phyloP scores from a whole-genome alignment of 2,888 invertebrate genomes.

The Coenonympha glycerion region DNA sequence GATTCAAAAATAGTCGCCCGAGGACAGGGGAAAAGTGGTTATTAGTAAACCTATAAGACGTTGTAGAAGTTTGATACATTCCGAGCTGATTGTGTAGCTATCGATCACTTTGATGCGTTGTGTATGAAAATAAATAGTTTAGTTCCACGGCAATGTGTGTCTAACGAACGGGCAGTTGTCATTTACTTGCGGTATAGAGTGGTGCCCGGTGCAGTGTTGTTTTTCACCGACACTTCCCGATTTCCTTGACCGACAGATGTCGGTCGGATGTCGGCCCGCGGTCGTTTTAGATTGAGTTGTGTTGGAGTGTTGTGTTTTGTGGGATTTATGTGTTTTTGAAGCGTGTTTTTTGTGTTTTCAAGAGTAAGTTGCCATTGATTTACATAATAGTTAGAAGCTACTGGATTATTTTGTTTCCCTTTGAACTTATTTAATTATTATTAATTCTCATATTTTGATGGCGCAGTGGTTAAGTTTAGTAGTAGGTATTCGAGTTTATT shows the following conservation, averaged over 20 bases:
- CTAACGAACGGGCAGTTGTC: constrained; percentile 67
- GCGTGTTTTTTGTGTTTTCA: constrained; percentile 2
- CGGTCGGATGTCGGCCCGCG: constrained; percentile 45
- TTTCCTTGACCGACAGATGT: constrained; percentile 56
- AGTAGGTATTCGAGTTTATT: too few species aligned
- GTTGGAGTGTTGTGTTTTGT: constrained; percentile 43
- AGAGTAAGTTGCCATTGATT: not conserved
- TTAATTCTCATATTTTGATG: too few species aligned
- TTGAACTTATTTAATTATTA: not conserved
- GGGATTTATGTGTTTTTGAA: constrained; percentile 34
- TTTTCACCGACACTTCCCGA: constrained; percentile 34
- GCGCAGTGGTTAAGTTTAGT: too few species aligned
- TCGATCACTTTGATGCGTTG: constrained; percentile 48
- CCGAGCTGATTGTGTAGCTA: constrained; percentile 16
- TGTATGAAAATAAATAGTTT: constrained; percentile 70
- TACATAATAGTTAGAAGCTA: too few species aligned
- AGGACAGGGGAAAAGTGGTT: constrained; percentile 17
- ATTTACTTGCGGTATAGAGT: constrained; percentile 58
- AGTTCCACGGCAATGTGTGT: constrained; percentile 55
- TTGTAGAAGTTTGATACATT: constrained; percentile 3
- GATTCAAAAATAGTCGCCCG: constrained; percentile 12
- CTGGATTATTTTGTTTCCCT: not conserved
- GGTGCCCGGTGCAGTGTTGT: constrained; percentile 46
- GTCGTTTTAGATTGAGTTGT: constrained; percentile 23
- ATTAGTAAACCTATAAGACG: constrained; percentile 5